Evolutionary conservation across 2,888 invertebrate species (phyloP).

Genomic region (Cheilosia impressa): DNA sequence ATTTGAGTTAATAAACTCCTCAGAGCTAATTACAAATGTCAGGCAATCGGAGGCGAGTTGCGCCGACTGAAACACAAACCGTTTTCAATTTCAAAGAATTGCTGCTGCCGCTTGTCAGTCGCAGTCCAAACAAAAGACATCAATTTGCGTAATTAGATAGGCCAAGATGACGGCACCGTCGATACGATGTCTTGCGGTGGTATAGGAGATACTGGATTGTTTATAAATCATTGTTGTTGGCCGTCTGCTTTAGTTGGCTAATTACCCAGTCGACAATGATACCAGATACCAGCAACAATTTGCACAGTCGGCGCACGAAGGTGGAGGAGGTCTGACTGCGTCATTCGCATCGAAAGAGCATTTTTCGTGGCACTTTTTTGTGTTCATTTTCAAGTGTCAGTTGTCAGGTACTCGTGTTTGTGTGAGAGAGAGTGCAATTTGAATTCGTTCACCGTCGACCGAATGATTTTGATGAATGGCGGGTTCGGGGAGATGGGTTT

Average conservation of each 20-base stretch:
- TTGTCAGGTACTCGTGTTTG: conserved; percentile 2
- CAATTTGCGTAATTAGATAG: conserved; percentile 75
- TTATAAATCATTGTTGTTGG: conserved; percentile 14
- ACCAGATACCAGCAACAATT: conserved; percentile 35
- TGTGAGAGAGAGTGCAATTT: conserved; percentile 51
- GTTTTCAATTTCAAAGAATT: conserved; percentile 48
- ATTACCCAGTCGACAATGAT: conserved; percentile 60
- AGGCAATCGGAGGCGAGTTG: conserved; percentile 57
- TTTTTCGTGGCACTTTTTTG: not conserved
- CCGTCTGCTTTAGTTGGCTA: conserved; percentile 29
- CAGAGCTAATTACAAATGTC: conserved; percentile 66
- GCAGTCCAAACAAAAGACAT: conserved; percentile 67
- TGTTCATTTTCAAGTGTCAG: not conserved
- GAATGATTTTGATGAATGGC: conserved; percentile 74
- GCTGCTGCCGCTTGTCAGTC: conserved; percentile 6
- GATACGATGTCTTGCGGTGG: conserved; percentile 24
- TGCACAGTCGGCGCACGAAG: not conserved
- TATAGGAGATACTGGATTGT: conserved; percentile 36
- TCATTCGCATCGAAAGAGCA: conserved; percentile 12
- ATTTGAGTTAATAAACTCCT: conserved; percentile 50
- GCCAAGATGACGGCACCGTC: conserved; percentile 58
- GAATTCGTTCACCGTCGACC: conserved; percentile 69
- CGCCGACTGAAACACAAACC: conserved; percentile 45
- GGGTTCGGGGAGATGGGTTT: conserved; percentile 25
- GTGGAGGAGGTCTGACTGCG: conserved; percentile 12